Evolutionary conservation across 2,888 invertebrate genomes (phyloP), one percentile per base, ranked within the genome.

Genomic region (Trachelus iudaicus): DNA sequence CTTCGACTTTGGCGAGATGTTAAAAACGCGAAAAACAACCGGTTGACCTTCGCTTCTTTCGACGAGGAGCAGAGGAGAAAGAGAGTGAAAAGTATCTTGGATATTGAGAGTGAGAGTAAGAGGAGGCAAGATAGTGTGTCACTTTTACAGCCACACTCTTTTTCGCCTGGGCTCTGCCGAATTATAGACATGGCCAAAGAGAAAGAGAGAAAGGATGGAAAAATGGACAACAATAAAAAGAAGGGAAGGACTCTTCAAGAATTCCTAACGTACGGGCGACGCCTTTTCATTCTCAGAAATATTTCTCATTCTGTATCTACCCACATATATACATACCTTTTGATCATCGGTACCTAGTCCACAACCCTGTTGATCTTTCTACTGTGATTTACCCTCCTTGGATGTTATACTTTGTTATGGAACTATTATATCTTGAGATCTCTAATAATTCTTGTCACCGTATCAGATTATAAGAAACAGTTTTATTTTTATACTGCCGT

Each of bases 11-110:
- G 23, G 56, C 56, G 56, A 56, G 56, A 31, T 71, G 71, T 71
- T 71, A 31, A 71, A 69, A 71, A 56, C 23, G 71, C 11, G 33
- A 71, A 71, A 71, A 71, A 71, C 71, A 71, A 71, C 71, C 23
- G 71, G 71, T 71, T 31, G 34, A 11, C 71, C 71, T 71, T 71
- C 71, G 71, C 15, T 71, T 56, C 56, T 56, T 56, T 56, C 23
- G 56, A 56, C 56, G 56, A 23, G 15, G 56, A 56, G 56, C 56
- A 56, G 23, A 56, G 56, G 23, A 56, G 56, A 56, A 56, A 56
- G 23, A 56, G 56, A 56, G 56, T 56, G 56, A 56, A 56, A 56
- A 56, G 56, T 56, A 56, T 56, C 56, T 23, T 9, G 56, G 23
- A 56, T 23, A 56, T 56, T 6, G 40, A 40, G 40, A 40, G 40